A percentile compares a stretch with the other conserved stretches of the same genome.
Evolutionary conservation across 2,113 vertebrate species (phyloP).

Genomic region (Anoplopoma fimbria): DNA sequence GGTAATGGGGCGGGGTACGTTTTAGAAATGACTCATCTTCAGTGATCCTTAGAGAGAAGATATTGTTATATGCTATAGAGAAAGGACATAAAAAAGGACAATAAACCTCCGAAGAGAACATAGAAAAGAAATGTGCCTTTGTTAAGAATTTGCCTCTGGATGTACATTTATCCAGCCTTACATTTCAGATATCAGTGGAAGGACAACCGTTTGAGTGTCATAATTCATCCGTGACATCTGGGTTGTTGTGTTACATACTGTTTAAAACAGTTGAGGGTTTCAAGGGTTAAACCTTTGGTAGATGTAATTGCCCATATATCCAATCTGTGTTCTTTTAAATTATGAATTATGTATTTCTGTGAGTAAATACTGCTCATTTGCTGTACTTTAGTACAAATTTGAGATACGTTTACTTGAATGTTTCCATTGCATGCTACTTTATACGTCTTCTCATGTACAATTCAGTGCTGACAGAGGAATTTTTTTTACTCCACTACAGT

Average conservation of each 20-base stretch:
- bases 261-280: no score
- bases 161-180: no score
- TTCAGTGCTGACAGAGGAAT: background rate
- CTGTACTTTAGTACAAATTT: background rate
- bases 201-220: background rate
- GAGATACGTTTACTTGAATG: background rate
- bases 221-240: background rate
- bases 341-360: background rate
- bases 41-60: background rate
- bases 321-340: background rate
- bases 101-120: background rate
- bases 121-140: no score
- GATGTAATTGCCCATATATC: background rate
- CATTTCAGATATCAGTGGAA: background rate
- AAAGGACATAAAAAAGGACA: background rate
- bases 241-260: background rate
- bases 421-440: background rate
- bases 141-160: background rate
- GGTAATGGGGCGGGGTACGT: background rate
- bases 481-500: background rate
- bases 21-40: background rate
- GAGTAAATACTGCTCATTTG: background rate
- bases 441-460: background rate
- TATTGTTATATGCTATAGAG: background rate
- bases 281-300: background rate